These are phyloP conservation scores for Hafferia zeledoni DNA, from an alignment of 2,797 vertebrate genomes.

Conservation along the genomic window DNA sequence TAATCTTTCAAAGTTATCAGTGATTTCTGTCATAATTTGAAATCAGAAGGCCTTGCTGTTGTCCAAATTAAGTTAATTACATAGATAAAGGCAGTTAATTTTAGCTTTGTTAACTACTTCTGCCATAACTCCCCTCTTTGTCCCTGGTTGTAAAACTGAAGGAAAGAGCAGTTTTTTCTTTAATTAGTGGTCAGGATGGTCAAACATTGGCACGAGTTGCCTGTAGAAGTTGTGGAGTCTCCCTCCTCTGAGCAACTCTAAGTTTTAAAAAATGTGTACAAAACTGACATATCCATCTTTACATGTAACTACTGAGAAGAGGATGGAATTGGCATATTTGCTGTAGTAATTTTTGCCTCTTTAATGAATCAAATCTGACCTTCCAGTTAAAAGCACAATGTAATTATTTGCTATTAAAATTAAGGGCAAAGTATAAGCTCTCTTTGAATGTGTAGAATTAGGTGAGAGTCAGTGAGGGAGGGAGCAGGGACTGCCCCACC, in stretches of 20 bases:
- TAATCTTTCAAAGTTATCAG: not conserved
- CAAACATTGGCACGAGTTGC: not conserved
- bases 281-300: not conserved
- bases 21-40: not conserved
- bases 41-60: not conserved
- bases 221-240: not conserved
- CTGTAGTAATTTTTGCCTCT: not conserved
- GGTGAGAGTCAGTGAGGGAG: not conserved
- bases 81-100: not conserved
- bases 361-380: not conserved
- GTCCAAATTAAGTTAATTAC: not conserved
- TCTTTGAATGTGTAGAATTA: not conserved
- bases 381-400: not conserved
- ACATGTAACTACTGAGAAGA: not conserved
- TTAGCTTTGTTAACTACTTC: not conserved
- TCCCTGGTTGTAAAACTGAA: not conserved
- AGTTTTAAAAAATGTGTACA: not conserved
- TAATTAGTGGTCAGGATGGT: not conserved
- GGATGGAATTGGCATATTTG: not conserved
- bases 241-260: not conserved
- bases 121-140: not conserved
- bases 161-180: not conserved
- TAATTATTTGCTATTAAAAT: not conserved
- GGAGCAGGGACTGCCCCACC: not conserved
- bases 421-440: not conserved